phyloP scores from a whole-genome alignment of 2,113 vertebrate genomes.

The Corvus hawaiiensis region DNA sequence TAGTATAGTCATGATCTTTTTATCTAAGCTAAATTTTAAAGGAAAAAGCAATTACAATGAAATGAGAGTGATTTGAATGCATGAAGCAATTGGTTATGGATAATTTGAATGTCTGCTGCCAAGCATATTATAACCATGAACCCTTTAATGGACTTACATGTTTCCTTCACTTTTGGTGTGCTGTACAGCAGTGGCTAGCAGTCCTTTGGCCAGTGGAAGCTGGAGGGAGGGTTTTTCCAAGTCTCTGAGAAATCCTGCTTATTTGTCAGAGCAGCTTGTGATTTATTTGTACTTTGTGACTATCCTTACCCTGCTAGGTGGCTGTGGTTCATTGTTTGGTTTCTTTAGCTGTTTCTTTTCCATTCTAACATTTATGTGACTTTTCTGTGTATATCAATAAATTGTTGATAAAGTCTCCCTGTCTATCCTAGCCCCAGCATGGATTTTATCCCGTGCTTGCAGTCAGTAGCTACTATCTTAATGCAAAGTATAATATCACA shows the following conservation, averaged over 20 bases:
- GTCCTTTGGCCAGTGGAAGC: not conserved
- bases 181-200: not conserved
- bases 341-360: not conserved
- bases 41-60: not conserved
- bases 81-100: not conserved
- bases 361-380: not conserved
- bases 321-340: not conserved
- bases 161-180: not conserved
- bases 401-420: not conserved
- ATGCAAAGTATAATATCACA: not conserved
- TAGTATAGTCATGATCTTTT: not conserved
- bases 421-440: not conserved
- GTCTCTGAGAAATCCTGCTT: not conserved
- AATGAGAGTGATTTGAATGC: not conserved
- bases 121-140: not conserved
- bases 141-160: not conserved
- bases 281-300: not conserved
- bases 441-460: not conserved
- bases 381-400: not conserved
- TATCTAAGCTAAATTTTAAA: not conserved
- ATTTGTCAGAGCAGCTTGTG: not conserved
- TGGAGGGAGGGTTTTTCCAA: not conserved
- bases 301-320: not conserved
- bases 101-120: not conserved
- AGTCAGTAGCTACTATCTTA: not conserved